phyloP scores from a whole-genome alignment of 1,140 invertebrate genomes.

The Drosophila tani region DNA sequence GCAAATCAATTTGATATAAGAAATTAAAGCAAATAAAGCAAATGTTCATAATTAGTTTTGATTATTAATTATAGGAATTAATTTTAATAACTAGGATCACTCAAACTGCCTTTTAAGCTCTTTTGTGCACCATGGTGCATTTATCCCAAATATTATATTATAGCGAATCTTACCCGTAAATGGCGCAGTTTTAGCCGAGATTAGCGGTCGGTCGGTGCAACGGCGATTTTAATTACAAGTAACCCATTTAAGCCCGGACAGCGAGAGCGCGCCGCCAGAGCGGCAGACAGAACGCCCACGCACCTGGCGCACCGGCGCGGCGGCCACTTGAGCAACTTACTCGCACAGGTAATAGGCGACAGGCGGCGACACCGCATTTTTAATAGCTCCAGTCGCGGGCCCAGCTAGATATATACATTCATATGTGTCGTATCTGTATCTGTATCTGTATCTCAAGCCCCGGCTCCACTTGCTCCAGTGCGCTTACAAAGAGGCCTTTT shows the following conservation, averaged over 20 bases:
- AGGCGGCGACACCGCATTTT: slow-evolving; percentile 46
- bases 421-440: slow-evolving; percentile 1
- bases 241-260: slow-evolving; percentile 42
- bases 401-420: slow-evolving; percentile 3
- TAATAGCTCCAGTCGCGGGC: slow-evolving; percentile 50
- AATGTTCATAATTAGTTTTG: too few species aligned
- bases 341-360: slow-evolving; percentile 38
- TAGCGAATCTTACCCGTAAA: slow-evolving; percentile 1
- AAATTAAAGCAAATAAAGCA: too few species aligned
- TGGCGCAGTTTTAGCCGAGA: slow-evolving; percentile 51
- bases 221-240: slow-evolving; percentile 73
- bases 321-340: slow-evolving; percentile 56
- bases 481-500: slow-evolving; percentile 66
- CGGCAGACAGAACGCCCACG: slow-evolving; percentile 73
- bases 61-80: too few species aligned
- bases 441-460: slow-evolving; percentile 16
- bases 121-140: too few species aligned
- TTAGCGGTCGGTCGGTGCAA: slow-evolving; percentile 47
- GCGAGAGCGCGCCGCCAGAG: slow-evolving; percentile 41
- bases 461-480: slow-evolving; percentile 23
- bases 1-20: too few species aligned
- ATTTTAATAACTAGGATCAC: too few species aligned
- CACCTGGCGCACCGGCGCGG: slow-evolving; percentile 34
- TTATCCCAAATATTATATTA: neutral
- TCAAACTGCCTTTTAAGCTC: too few species aligned